Percentiles rank a stretch among this genome's conserved stretches.
Evolutionary conservation across 2,888 invertebrate genomes (phyloP).

Genomic region (Seira sanloemensis): DNA sequence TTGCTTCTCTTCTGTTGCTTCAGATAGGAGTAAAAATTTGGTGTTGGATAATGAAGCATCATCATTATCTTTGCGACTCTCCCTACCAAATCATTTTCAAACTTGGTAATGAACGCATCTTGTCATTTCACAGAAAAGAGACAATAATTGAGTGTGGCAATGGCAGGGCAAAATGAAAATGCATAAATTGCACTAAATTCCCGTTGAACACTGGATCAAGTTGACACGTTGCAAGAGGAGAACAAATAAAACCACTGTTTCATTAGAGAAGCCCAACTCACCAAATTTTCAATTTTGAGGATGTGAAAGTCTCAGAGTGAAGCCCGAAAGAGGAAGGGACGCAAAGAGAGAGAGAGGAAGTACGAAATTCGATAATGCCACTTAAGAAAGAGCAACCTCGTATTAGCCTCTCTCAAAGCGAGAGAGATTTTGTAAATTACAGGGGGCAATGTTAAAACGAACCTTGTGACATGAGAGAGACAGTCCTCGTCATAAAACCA

Average conservation of each 20-base stretch:
- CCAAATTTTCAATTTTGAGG: not conserved
- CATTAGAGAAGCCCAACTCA: too few species aligned
- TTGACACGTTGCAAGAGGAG: not conserved
- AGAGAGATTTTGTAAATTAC: not conserved
- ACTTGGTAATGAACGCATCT: slow-evolving; percentile 15
- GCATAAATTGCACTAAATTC: not conserved
- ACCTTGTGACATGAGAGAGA: not conserved
- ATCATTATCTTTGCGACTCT: slow-evolving; percentile 12
- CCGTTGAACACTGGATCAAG: not conserved
- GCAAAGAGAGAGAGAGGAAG: slow-evolving; percentile 18
- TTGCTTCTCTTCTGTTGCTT: not conserved
- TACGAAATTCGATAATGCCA: slow-evolving; percentile 23
- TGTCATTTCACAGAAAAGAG: slow-evolving; percentile 23
- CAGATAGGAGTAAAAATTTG: not conserved
- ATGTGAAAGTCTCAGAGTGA: slow-evolving; percentile 1
- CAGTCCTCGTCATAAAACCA: not conserved
- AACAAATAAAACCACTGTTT: slow-evolving; percentile 32
- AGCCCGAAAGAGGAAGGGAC: not conserved
- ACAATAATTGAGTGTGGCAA: slow-evolving; percentile 27
- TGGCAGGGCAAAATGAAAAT: not conserved
- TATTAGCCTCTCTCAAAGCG: not conserved
- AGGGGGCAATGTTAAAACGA: not conserved
- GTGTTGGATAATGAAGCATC: slow-evolving; percentile 20
- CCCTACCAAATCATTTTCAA: not conserved
- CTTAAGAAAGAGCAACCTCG: not conserved